Conservation (phyloP, 2,888 invertebrate genomes). For the Lydus trimaculatus region DNA sequence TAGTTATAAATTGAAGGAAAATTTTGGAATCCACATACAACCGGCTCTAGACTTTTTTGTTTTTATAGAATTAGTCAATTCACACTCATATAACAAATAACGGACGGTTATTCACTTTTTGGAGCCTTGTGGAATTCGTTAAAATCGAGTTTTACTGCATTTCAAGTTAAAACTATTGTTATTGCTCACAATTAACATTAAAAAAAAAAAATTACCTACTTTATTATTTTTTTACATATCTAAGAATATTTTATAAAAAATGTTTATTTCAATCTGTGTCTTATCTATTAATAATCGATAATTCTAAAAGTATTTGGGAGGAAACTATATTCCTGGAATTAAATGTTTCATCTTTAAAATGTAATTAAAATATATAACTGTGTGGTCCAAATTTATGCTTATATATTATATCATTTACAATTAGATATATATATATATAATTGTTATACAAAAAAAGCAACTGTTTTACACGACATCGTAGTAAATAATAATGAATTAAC, state of each 20-base stretch:
- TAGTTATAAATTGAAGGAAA: too few relatives aligned
- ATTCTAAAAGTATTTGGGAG: not conserved
- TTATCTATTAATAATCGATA: not conserved
- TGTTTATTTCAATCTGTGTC: not conserved
- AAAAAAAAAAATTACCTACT: too few relatives aligned
- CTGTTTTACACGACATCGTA: not conserved
- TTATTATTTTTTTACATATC: conserved; percentile 2
- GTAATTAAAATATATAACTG: not conserved
- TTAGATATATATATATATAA: too few relatives aligned
- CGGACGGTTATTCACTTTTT: too few relatives aligned
- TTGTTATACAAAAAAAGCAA: not conserved
- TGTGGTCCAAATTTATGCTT: conserved; percentile 8
- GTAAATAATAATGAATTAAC: not conserved
- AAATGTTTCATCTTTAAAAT: not conserved
- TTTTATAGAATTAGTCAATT: too few relatives aligned
- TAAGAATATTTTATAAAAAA: not conserved
- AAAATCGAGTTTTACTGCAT: not conserved
- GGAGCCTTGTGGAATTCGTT: too few relatives aligned
- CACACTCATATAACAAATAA: too few relatives aligned
- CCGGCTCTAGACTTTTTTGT: too few relatives aligned
- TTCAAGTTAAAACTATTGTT: not conserved
- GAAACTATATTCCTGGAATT: not conserved
- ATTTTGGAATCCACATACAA: too few relatives aligned
- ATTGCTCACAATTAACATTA: not conserved
- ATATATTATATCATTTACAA: too few relatives aligned